These are phyloP conservation scores for Tachysurus vachellii DNA, from an alignment of 2,113 vertebrate genomes.

Conservation along the genomic window DNA sequence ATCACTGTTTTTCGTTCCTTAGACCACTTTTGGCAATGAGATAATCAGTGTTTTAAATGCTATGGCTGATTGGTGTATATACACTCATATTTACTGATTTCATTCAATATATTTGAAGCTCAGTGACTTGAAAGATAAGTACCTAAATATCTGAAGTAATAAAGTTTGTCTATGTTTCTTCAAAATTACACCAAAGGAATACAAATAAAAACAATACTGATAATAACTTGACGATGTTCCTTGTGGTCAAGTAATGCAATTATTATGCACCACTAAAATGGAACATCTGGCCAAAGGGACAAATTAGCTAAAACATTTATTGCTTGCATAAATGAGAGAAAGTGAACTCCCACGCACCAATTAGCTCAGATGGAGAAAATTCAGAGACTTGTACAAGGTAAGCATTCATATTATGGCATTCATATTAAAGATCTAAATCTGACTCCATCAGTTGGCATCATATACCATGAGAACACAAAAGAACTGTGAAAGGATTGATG, in stretches of 20 bases:
- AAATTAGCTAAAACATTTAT: conserved; percentile 7
- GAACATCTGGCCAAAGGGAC: conserved; percentile 9
- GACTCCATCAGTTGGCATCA: neutral
- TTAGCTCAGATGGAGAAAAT: conserved; percentile 13
- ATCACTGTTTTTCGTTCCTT: too few relatives aligned
- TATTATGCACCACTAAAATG: neutral
- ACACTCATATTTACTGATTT: neutral
- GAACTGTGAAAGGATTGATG: neutral
- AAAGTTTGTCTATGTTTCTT: neutral
- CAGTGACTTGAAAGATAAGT: neutral
- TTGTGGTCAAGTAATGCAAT: neutral
- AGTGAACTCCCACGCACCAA: conserved; percentile 4
- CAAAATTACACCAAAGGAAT: neutral
- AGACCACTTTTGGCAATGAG: too few relatives aligned
- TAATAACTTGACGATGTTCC: neutral
- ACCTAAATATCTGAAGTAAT: neutral
- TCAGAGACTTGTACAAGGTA: neutral
- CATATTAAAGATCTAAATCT: neutral
- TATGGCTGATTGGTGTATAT: too few relatives aligned
- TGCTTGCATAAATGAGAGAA: neutral
- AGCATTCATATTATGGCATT: neutral
- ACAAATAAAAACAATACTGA: neutral
- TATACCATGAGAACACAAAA: neutral
- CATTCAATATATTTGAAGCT: neutral
- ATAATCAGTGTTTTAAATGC: too few relatives aligned